phyloP scores from a whole-genome alignment of 2,113 vertebrate species.

The Caloenas nicobarica region DNA sequence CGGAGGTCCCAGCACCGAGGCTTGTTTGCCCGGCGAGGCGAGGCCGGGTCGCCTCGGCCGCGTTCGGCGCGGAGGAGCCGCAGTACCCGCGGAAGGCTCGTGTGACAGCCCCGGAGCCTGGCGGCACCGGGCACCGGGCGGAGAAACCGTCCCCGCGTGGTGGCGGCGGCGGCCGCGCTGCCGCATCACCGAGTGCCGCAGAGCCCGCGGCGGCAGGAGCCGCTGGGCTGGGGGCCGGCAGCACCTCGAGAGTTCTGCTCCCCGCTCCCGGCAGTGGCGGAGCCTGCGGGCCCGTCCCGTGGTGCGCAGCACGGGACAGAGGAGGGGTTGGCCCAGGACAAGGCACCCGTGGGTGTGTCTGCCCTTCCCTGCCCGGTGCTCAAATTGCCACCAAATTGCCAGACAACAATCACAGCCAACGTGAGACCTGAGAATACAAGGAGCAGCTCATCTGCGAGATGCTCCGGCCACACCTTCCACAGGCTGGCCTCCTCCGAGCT shows the following conservation, averaged over 20 bases:
- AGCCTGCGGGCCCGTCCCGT: not conserved
- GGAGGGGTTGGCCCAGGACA: too few relatives aligned
- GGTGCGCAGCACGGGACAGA: not conserved
- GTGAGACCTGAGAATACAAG: fast-evolving
- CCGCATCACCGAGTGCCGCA: too few relatives aligned
- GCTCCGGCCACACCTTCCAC: not conserved
- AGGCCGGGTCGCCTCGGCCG: not conserved
- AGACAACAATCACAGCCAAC: not conserved
- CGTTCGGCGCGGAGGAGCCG: not conserved
- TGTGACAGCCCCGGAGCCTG: not conserved
- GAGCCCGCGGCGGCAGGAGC: not conserved
- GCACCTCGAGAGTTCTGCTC: not conserved
- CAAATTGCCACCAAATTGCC: not conserved
- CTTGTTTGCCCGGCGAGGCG: not conserved
- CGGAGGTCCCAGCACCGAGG: not conserved
- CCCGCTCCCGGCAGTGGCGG: too few relatives aligned
- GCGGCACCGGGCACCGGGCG: not conserved
- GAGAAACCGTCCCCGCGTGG: not conserved
- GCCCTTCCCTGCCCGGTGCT: fast-evolving
- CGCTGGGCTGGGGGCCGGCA: not conserved
- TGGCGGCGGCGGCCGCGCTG: not conserved
- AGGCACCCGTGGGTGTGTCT: not conserved
- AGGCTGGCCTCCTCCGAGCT: not conserved
- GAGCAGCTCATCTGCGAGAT: not conserved
- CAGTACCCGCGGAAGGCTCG: not conserved